Percentiles rank a stretch among this genome's conserved stretches.
These are phyloP conservation scores for Danio choprae DNA, from an alignment of 2,797 vertebrate genomes.

Conservation along the genomic window DNA sequence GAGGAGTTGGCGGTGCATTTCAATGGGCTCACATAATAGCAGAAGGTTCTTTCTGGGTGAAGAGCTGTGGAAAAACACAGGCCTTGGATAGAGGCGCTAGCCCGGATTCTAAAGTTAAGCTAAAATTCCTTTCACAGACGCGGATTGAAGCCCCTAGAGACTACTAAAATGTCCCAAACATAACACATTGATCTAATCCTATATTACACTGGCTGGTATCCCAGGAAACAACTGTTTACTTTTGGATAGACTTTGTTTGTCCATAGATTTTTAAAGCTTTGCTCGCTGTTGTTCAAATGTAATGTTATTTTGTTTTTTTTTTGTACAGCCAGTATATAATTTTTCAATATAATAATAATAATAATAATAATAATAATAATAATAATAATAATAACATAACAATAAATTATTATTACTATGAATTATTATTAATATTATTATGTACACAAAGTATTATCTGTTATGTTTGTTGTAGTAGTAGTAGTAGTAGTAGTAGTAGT, in stretches of 20 bases:
- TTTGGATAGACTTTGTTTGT: constrained; percentile 27
- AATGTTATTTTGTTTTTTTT: background rate
- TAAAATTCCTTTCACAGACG: constrained; percentile 55
- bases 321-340: background rate
- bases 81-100: constrained; percentile 51
- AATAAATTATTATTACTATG: too few relatives aligned
- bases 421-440: too few relatives aligned
- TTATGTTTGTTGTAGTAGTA: too few relatives aligned
- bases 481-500: too few relatives aligned
- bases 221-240: constrained; percentile 25
- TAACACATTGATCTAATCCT: constrained; percentile 50
- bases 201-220: constrained; percentile 47
- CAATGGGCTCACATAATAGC: constrained; percentile 73
- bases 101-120: constrained; percentile 54
- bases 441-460: too few relatives aligned
- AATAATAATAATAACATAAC: too few relatives aligned
- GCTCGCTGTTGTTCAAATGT: background rate
- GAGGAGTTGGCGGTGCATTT: constrained; percentile 67
- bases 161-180: constrained; percentile 56
- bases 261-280: constrained; percentile 41
- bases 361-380: too few relatives aligned
- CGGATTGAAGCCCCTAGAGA: constrained; percentile 34
- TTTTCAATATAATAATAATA: too few relatives aligned
- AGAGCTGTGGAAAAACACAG: constrained; percentile 56
- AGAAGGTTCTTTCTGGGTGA: constrained; percentile 65